Base-by-base conservation (phyloP, 2,113 vertebrate genomes). In the Pyrgilauda ruficollis region DNA sequence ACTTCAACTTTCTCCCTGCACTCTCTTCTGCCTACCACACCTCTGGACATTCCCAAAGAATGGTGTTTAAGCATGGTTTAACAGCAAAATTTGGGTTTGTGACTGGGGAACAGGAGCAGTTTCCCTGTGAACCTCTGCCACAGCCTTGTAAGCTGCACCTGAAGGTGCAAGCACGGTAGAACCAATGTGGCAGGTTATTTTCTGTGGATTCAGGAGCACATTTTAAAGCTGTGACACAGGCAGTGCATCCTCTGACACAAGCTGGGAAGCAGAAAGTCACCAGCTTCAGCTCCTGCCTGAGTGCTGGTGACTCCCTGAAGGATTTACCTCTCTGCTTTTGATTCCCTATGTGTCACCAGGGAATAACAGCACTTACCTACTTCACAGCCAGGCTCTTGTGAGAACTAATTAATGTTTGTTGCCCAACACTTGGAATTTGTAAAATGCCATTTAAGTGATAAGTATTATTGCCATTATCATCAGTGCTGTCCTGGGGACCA, bases 331-430 rank as follows among this genome's bases (percentile, higher is more conserved):
- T 74, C 53, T 26, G 19, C 46, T 86, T 97, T 63, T 33, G 70
- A 93, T 82, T 94, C 87, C 61, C 88, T 20, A 1, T 28, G 79
- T 90, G 63, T 26, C 88, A 93, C 89, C 1, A 6, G 39, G 47
- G 73, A 93, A 93, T 43, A 94, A 52, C 87, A 91, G 13, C 94
- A 93, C 85, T 94, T 94, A 92, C 93, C 87, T 94, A 59, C 90
- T 94, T 93, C 92, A 92, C 85, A 90, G 93, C 68, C 89, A 95
- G 87, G 66, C 72, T 90, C 95, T 96, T 93, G 83, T 90, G 83
- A 97, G 61, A 95, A 6, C 70, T 96, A 94, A 97, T 95, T 96
- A 93, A 81, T 92, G 93, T 96, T 96, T 96, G 94, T 97, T 95
- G 68, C 85, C 94, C 85, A 96, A 96, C 94, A 96, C 61, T 77